phyloP scores from a whole-genome alignment of 2,797 vertebrate genomes.

The Periparus ater region DNA sequence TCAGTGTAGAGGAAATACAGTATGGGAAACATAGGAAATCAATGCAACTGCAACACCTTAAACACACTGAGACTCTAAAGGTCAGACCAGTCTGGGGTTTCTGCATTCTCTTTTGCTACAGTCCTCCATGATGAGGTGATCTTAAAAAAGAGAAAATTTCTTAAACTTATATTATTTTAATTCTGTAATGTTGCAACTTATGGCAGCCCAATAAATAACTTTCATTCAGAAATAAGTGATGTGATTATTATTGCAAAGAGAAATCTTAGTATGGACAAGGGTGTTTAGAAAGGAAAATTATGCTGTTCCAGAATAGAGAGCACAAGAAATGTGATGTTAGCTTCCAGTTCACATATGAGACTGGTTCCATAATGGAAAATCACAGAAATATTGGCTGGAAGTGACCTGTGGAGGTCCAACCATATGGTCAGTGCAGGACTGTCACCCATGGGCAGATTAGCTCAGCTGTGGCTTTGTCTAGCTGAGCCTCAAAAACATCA shows the following conservation, averaged over 20 bases:
- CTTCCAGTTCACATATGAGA: slow-evolving; percentile 21
- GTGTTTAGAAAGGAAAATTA: neutral
- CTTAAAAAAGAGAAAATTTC: neutral
- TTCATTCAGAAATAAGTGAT: neutral
- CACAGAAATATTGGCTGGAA: neutral
- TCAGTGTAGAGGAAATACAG: slow-evolving; percentile 25
- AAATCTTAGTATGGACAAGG: neutral
- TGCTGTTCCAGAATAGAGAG: neutral
- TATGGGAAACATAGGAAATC: slow-evolving; percentile 41
- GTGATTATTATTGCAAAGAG: neutral
- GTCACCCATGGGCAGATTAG: neutral
- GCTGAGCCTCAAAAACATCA: neutral
- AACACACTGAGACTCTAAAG: slow-evolving; percentile 19
- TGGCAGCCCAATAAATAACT: neutral
- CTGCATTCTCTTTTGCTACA: neutral
- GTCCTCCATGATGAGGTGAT: neutral
- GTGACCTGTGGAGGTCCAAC: neutral
- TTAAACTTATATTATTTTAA: fast-evolving
- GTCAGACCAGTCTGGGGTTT: neutral
- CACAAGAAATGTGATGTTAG: neutral
- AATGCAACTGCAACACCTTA: neutral
- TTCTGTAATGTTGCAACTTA: neutral
- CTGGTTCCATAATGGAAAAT: slow-evolving; percentile 40
- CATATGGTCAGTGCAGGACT: neutral
- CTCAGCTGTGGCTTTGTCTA: neutral